These are phyloP conservation scores for Crotalus helleri DNA, from an alignment of 2,113 vertebrate genomes.

Conservation along the genomic window DNA sequence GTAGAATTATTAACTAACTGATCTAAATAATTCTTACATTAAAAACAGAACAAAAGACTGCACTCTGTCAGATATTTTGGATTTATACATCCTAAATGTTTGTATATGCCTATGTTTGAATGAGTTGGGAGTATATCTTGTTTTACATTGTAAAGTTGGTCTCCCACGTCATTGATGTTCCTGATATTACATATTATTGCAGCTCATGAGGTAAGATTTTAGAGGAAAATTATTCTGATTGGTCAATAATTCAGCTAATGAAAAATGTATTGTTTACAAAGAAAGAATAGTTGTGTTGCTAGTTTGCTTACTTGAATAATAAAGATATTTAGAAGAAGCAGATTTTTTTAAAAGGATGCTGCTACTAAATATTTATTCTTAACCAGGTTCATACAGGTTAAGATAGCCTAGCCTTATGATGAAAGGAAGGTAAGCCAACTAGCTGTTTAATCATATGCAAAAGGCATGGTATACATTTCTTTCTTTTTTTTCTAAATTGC, in stretches of 20 bases:
- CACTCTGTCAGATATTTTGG: constrained; percentile 5
- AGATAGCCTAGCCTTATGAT: not conserved
- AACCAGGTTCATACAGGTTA: not conserved
- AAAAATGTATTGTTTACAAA: constrained; percentile 3
- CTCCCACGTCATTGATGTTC: constrained; percentile 1
- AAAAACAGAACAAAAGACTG: not conserved
- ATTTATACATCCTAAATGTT: constrained; percentile 1
- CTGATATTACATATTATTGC: not conserved
- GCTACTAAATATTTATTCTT: not conserved
- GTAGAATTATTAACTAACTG: not conserved
- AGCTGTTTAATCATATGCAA: not conserved
- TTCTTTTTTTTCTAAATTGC: not conserved
- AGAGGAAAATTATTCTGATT: not conserved
- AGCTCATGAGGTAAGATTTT: not conserved
- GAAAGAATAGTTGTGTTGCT: not conserved
- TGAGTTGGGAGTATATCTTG: constrained; percentile 10
- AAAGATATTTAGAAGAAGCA: not conserved
- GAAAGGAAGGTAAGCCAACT: not conserved
- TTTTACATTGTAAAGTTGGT: constrained; percentile 19
- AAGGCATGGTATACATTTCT: not conserved
- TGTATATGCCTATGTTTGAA: not conserved
- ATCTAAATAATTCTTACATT: not conserved
- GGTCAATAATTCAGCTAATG: not conserved
- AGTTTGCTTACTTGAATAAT: not conserved
- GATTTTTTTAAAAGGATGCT: not conserved